Percentiles rank a stretch among this genome's conserved stretches.
Conservation (phyloP, 2,888 invertebrate species). For the Pandemis cinnamomeana region DNA sequence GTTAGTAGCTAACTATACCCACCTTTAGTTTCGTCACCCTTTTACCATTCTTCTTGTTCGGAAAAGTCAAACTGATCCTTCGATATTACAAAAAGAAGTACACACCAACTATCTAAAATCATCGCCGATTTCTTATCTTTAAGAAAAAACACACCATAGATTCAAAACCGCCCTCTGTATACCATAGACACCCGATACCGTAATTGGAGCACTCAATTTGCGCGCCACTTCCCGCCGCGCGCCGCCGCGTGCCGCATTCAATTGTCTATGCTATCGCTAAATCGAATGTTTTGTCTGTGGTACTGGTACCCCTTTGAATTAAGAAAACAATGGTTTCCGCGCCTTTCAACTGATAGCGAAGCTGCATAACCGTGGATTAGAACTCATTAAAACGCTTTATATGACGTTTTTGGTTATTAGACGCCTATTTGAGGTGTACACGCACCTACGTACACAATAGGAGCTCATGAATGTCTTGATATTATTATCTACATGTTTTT, state of each 20-base stretch:
- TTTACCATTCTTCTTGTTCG: too few relatives aligned
- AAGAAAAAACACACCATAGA: conserved; percentile 2
- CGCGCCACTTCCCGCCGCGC: conserved; percentile 65
- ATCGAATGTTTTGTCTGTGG: conserved; percentile 70
- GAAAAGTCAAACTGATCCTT: too few relatives aligned
- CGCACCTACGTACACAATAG: background rate
- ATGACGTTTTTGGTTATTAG: conserved; percentile 31
- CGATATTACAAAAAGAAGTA: too few relatives aligned
- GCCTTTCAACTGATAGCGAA: conserved; percentile 48
- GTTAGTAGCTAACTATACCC: too few relatives aligned
- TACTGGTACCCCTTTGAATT: conserved; percentile 55
- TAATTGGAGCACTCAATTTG: conserved; percentile 85
- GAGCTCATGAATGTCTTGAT: background rate
- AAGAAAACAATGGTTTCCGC: conserved; percentile 60
- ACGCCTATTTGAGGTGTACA: conserved; percentile 14
- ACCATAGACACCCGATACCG: conserved; percentile 68
- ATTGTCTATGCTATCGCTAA: conserved; percentile 73
- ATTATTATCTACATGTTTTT: background rate
- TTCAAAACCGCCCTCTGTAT: conserved; percentile 46
- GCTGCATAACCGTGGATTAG: conserved; percentile 37
- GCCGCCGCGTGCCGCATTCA: conserved; percentile 68
- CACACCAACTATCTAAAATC: too few relatives aligned
- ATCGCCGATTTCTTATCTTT: background rate
- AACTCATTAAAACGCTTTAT: conserved; percentile 40
- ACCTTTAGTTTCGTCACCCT: too few relatives aligned